A percentile compares a stretch with the other conserved stretches of the same genome.
These are phyloP conservation scores for Elaeidobius kamerunicus DNA, from an alignment of 2,888 invertebrate genomes.

Conservation along the genomic window DNA sequence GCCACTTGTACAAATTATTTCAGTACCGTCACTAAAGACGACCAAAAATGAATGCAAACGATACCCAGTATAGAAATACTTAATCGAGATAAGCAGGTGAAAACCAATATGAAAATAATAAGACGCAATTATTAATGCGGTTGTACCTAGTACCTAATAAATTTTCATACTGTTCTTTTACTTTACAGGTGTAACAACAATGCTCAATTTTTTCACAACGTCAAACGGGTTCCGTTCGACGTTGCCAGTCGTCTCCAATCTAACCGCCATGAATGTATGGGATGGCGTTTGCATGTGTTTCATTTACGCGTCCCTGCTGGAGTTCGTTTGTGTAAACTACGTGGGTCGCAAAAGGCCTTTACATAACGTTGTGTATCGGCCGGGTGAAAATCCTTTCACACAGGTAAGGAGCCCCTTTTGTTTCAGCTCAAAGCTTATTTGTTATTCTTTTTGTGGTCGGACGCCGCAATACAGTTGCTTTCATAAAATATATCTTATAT, in stretches of 20 bases:
- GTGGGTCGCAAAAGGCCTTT: conserved; percentile 86
- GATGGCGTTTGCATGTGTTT: conserved; percentile 97
- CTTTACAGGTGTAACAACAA: conserved; percentile 85
- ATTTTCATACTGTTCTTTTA: conserved; percentile 12
- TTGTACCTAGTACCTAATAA: background rate
- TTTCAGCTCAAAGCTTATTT: no score
- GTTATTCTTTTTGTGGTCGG: no score
- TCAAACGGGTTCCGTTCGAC: conserved; percentile 90
- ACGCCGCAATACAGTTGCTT: no score
- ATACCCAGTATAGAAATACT: no score
- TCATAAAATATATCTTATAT: no score
- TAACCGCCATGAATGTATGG: conserved; percentile 96
- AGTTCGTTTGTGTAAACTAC: conserved; percentile 94
- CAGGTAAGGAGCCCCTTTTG: conserved; percentile 81
- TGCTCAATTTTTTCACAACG: conserved; percentile 98
- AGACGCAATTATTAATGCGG: no score
- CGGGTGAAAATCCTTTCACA: conserved; percentile 87
- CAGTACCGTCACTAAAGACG: no score
- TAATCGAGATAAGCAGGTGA: no score
- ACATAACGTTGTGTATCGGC: conserved; percentile 85
- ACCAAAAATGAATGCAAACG: no score
- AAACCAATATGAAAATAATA: no score
- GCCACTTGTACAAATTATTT: no score
- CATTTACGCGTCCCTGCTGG: conserved; percentile 90
- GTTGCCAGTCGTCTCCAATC: conserved; percentile 88